Evolutionary conservation across 2,888 invertebrate species (phyloP).

Genomic region (Balanococcus diminutus): DNA sequence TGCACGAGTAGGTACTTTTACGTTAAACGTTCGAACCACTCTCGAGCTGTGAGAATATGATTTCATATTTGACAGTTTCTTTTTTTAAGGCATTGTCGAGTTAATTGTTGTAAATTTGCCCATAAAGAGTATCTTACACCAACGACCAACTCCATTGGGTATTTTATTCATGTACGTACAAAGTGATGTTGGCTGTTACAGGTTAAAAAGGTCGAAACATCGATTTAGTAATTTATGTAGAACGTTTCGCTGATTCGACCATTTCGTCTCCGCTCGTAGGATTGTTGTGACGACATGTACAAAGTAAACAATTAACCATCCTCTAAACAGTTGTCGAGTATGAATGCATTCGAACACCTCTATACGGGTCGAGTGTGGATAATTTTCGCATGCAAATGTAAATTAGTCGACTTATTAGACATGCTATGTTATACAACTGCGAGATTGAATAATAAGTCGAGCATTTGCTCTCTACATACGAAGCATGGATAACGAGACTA

Average conservation of each 20-base stretch:
- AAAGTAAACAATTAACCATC: neutral
- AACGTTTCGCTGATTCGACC: neutral
- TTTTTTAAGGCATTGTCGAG: too few species aligned
- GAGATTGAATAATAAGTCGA: slow-evolving; percentile 5
- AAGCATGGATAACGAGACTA: neutral
- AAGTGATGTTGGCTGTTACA: neutral
- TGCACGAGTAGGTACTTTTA: neutral
- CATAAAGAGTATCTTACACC: neutral
- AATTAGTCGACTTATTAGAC: slow-evolving; percentile 35
- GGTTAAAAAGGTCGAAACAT: neutral
- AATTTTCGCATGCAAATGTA: slow-evolving; percentile 25
- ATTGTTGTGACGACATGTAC: neutral
- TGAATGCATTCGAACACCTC: neutral
- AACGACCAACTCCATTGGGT: too few species aligned
- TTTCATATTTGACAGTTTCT: neutral
- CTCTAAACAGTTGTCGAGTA: neutral
- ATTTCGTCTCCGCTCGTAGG: neutral
- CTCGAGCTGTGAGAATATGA: neutral
- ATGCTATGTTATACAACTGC: slow-evolving; percentile 1
- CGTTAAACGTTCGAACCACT: neutral
- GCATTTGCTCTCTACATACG: slow-evolving; percentile 14
- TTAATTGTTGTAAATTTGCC: too few species aligned
- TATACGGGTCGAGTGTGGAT: neutral
- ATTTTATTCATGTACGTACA: too few species aligned
- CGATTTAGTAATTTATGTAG: neutral